Conservation (phyloP, 2,797 vertebrate species). For the Cynopterus sphinx region DNA sequence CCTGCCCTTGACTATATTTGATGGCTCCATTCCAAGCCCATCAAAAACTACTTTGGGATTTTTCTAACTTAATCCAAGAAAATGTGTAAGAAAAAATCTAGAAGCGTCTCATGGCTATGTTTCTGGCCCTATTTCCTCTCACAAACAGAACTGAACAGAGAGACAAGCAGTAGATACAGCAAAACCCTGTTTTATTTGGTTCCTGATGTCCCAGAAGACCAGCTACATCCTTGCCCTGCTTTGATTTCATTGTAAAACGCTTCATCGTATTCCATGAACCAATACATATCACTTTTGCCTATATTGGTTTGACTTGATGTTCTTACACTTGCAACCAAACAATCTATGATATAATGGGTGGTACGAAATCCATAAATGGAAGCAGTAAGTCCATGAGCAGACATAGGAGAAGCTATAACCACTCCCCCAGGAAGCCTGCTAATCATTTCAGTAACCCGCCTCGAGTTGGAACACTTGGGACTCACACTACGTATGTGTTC, state of each 20-base stretch:
- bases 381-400: neutral
- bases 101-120: neutral
- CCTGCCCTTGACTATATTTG: neutral
- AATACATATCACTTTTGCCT: neutral
- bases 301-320: neutral
- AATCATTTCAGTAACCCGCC: neutral
- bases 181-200: neutral
- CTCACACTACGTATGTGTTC: no score
- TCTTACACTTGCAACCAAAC: neutral
- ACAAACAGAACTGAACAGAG: neutral
- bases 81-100: neutral
- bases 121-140: neutral
- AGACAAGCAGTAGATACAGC: neutral
- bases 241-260: neutral
- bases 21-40: neutral
- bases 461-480: neutral
- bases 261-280: neutral
- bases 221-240: neutral
- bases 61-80: conserved; percentile 1
- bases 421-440: neutral
- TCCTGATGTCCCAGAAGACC: neutral
- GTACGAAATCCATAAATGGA: neutral
- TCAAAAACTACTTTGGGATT: neutral
- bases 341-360: neutral
- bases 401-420: neutral